phyloP scores from a whole-genome alignment of 2,113 vertebrate genomes.

The Oryzias javanicus region DNA sequence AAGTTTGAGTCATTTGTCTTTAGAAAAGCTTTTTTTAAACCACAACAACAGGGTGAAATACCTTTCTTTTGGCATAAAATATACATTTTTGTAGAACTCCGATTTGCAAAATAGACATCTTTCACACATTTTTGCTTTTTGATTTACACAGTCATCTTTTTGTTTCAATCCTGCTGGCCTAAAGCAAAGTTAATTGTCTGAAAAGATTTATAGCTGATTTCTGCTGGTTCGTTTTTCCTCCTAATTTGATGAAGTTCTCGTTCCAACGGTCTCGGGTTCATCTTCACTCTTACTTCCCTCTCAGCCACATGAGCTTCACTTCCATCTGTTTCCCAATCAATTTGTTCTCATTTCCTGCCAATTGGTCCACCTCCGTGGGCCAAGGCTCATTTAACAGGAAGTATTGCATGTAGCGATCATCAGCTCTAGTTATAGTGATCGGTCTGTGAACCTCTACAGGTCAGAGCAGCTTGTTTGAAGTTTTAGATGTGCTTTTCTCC shows the following conservation, averaged over 20 bases:
- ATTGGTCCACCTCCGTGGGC: conserved; percentile 53
- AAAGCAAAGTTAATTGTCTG: no score
- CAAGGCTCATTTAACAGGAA: conserved; percentile 59
- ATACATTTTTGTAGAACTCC: conserved; percentile 21
- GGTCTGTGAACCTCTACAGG: conserved; percentile 6
- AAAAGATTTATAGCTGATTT: not conserved
- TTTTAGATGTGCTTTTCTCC: conserved; percentile 14
- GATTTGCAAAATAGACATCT: conserved; percentile 6
- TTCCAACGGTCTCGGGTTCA: conserved; percentile 9
- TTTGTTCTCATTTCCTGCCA: conserved; percentile 69
- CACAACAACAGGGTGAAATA: conserved; percentile 16
- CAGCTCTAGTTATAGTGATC: conserved; percentile 52
- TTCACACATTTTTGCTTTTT: not conserved
- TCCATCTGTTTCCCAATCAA: conserved; percentile 65
- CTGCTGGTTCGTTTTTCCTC: conserved; percentile 7
- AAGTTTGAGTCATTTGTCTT: not conserved
- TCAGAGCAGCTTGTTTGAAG: conserved; percentile 25
- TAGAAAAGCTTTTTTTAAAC: conserved; percentile 21
- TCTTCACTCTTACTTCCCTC: conserved; percentile 38
- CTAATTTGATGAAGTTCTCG: conserved; percentile 11
- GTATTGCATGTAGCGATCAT: conserved; percentile 46
- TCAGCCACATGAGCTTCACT: conserved; percentile 30
- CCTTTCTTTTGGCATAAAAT: not conserved
- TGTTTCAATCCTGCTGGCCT: no score
- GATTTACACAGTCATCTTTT: no score